Evolutionary conservation across 2,113 vertebrate species (phyloP), one percentile per base, ranked within the genome.

Genomic region (Ceuthmochares aereus): DNA sequence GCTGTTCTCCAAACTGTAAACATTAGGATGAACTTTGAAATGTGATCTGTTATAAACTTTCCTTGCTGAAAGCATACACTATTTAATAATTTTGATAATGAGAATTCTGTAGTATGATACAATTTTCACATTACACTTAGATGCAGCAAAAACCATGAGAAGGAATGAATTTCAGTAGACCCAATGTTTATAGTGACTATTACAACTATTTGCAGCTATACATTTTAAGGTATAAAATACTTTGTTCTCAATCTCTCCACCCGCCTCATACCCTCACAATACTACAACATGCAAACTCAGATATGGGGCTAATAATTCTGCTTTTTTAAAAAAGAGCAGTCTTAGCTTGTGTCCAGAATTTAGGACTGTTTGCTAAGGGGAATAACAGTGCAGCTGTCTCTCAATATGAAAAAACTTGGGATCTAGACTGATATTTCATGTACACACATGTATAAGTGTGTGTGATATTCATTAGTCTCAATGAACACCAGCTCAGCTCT

Each of bases 1-100:
- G 95, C 85, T 89, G 37, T 42, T 51, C 14, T 66, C 32, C 37
- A 70, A 93, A 87, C 18, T 70, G 18, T 69, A 93, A 75, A 72
- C 11, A 47, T 82, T 27, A 87, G 42, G 73, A 96, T 89, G 67
- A 84, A 72, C 63, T 95, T 32, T 68, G 81, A 94, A 88, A 82
- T 14, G 77, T 40, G 89, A 56, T 54, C 45, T 93, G 29, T 84
- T 95, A 91, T 16, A 42, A 75, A 67, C 25, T 85, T 91, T 59
- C 55, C 60, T 79, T 95, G 77, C 56, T 78, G 91, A 87, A 89
- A 82, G 87, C 94, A 95, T 30, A 91, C 77, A 43, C 59, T 37
- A 42, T 51, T 63, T 89, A 19, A 52, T 59, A 89, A 93, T 83
- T 75, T 56, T 85, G 36, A 74, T 69, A 37, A 90, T 9, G 36